Conservation (phyloP, 2,888 invertebrate genomes). For the Drosophila putrida region DNA sequence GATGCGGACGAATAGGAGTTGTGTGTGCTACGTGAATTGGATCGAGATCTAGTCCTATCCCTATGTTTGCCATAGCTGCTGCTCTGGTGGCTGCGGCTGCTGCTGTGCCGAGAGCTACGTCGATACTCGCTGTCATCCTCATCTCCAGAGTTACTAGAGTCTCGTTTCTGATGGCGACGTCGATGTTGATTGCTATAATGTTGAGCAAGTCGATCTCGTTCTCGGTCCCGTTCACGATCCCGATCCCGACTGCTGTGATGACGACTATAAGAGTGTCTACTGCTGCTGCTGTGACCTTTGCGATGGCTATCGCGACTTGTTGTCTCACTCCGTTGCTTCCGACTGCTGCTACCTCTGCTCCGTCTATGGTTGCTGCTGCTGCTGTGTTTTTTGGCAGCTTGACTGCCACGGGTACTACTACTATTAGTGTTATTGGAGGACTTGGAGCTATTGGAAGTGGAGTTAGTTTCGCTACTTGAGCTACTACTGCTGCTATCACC, state of each 20-base stretch:
- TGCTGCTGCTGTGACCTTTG: slow-evolving; percentile 34
- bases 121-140: slow-evolving; percentile 54
- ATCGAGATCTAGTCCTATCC: slow-evolving; percentile 75
- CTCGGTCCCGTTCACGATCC: slow-evolving; percentile 29
- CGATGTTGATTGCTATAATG: slow-evolving; percentile 39
- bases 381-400: slow-evolving; percentile 34
- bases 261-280: slow-evolving; percentile 37
- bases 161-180: slow-evolving; percentile 46
- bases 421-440: slow-evolving; percentile 38
- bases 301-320: slow-evolving; percentile 27
- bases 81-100: slow-evolving; percentile 53
- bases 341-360: slow-evolving; percentile 34
- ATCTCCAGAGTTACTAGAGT: slow-evolving; percentile 75
- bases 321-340: slow-evolving; percentile 28
- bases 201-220: slow-evolving; percentile 27
- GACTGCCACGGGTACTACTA: slow-evolving; percentile 49
- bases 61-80: slow-evolving; percentile 54
- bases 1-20: slow-evolving; percentile 68
- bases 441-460: slow-evolving; percentile 48
- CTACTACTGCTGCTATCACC: slow-evolving; percentile 46
- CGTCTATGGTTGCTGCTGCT: slow-evolving; percentile 33
- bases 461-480: slow-evolving; percentile 40
- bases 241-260: slow-evolving; percentile 33
- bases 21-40: slow-evolving; percentile 80
- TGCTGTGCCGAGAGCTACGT: slow-evolving; percentile 55